A percentile compares a stretch with the other conserved stretches of the same genome.
These are phyloP conservation scores for Limanda limanda DNA, from an alignment of 2,113 vertebrate genomes.

Conservation along the genomic window DNA sequence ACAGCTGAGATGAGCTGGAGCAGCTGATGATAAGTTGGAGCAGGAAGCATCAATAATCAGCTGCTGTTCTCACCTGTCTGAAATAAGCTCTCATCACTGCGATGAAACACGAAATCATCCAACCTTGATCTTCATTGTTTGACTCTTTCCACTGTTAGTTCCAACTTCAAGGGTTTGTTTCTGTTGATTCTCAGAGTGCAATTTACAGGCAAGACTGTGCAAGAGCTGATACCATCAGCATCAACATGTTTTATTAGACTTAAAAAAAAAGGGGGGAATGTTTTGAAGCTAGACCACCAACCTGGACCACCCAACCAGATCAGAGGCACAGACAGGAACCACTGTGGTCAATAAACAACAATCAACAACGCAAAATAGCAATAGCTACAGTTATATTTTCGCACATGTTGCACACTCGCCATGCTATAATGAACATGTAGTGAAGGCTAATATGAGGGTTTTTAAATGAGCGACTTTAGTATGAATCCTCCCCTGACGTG, in stretches of 20 bases:
- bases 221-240: conserved; percentile 26
- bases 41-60: conserved; percentile 30
- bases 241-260: conserved; percentile 43
- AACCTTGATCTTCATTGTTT: conserved; percentile 7
- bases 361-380: conserved; percentile 22
- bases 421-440: background rate
- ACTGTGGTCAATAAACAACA: conserved; percentile 43
- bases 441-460: background rate
- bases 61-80: conserved; percentile 32
- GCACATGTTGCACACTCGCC: background rate
- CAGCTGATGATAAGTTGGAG: conserved; percentile 51
- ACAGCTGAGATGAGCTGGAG: conserved; percentile 27
- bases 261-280: conserved; percentile 13
- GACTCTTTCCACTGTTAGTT: conserved; percentile 16
- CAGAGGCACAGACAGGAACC: conserved; percentile 42
- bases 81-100: background rate
- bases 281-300: conserved; percentile 57
- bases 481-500: background rate
- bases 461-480: background rate
- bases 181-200: background rate
- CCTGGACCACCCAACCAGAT: conserved; percentile 76
- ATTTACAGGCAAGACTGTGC: background rate
- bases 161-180: background rate
- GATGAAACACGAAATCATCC: conserved; percentile 9
- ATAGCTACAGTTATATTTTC: background rate